A percentile compares a stretch with the other conserved stretches of the same genome.
phyloP scores from a whole-genome alignment of 2,888 invertebrate species.

The Coelinius sp. region DNA sequence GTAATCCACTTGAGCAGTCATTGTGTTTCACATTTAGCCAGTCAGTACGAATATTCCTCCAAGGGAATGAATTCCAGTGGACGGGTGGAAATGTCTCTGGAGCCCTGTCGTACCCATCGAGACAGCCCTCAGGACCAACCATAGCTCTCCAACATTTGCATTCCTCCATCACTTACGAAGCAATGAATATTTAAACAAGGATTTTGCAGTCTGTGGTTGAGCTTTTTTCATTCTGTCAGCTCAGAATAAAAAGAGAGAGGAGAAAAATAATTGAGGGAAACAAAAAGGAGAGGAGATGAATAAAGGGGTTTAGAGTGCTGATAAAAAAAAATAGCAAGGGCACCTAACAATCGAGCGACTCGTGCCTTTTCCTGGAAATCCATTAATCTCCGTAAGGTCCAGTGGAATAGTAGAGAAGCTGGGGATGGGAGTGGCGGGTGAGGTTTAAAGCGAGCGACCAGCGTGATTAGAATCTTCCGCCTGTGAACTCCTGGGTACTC shows the following conservation, averaged over 20 bases:
- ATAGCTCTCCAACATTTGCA: neutral
- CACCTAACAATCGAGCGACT: slow-evolving; percentile 18
- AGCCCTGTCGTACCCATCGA: neutral
- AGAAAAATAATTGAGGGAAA: neutral
- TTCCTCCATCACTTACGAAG: neutral
- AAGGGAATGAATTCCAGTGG: neutral
- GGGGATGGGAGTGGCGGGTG: neutral
- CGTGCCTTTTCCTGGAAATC: slow-evolving; percentile 37
- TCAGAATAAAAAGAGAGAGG: neutral
- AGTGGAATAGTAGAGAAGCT: slow-evolving; percentile 19
- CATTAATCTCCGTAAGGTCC: slow-evolving; percentile 42
- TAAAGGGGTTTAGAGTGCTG: neutral
- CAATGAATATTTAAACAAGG: slow-evolving; percentile 28
- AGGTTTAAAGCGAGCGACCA: slow-evolving; percentile 34
- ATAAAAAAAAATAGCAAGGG: slow-evolving; percentile 13
- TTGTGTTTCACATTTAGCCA: neutral
- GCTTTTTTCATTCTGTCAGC: neutral
- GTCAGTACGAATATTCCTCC: neutral
- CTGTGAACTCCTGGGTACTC: slow-evolving; percentile 22
- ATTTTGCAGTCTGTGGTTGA: slow-evolving; percentile 13
- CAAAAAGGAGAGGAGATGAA: slow-evolving; percentile 25
- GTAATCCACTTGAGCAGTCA: neutral
- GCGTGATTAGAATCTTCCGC: slow-evolving; percentile 44
- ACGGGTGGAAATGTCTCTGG: neutral
- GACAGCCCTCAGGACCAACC: neutral